Base-by-base conservation (phyloP, 2,797 vertebrate species). In the Pangasius sanitwongsei region DNA sequence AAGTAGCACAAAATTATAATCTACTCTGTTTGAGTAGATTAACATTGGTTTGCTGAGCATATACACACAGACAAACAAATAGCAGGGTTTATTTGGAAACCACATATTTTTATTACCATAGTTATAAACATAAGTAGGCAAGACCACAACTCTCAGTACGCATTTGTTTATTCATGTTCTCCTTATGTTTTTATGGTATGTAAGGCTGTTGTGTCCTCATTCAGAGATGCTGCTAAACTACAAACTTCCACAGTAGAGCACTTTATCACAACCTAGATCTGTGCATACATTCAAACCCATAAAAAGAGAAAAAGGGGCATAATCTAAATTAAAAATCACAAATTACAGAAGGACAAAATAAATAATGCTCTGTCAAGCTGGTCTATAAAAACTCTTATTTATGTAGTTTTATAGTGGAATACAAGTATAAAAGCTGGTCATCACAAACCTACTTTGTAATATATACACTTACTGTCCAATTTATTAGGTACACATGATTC, bases 1-100 rank as follows among this genome's bases (percentile, higher is more conserved):
- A 82, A 31, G 13, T 89, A 69, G 37, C 37, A 74, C 75, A 82
- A 37, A 86, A 86, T 41, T 25, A 31, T n/a, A 8, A 85, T 88
- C 37, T 59, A 53, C 9, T 86, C 6, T 86, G 28, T 25, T 80
- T 25, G 23, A 23, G 44, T 7, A 48, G 44, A 48, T 48, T 48
- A 48, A 48, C 44, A 48, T 61, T 85, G 83, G 2, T 80, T 55
- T 78, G 11, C 5, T 20, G 5, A 69, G 18, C 18, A 50, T 48
- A 20, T 5, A 34, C 37, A 89, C 20, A 72, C 44, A 77, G 74
- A 37, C 31, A 11, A 81, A 57, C 8, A 37, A 59, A 59, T 59
- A 37, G 18, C 11, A 81, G 31, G 77, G 77, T 57, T 77, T 80
- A 80, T 34, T 57, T 34, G 28, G n/a, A 81, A 81, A 81, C 31